These are phyloP conservation scores for Emydoidea blandingii DNA, from an alignment of 2,797 vertebrate genomes.

Conservation along the genomic window DNA sequence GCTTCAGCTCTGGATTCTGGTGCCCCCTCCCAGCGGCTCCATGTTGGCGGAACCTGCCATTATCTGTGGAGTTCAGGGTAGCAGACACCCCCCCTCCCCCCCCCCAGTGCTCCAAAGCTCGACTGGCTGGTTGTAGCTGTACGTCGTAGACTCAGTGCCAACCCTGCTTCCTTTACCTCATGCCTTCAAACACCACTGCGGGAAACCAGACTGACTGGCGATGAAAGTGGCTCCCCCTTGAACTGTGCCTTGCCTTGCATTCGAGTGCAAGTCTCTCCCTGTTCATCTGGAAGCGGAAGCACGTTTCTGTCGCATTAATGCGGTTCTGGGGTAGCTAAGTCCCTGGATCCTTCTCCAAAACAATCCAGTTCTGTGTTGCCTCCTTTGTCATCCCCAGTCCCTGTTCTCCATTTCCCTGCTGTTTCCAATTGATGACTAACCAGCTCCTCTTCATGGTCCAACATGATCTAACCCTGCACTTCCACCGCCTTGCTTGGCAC, in stretches of 20 bases:
- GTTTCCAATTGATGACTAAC: not conserved
- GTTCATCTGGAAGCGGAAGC: not conserved
- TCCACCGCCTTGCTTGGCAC: not conserved
- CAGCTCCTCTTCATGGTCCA: not conserved
- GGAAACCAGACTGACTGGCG: not conserved
- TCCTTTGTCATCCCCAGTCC: slow-evolving; percentile 26
- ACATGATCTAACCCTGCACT: slow-evolving; percentile 6
- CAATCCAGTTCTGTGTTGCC: slow-evolving; percentile 17
- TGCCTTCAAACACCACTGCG: not conserved
- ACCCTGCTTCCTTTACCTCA: not conserved
- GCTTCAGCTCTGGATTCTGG: not conserved
- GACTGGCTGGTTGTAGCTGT: slow-evolving; percentile 51
- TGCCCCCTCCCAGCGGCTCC: not conserved
- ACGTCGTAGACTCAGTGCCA: not conserved
- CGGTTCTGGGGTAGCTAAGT: not conserved
- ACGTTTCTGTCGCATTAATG: not conserved
- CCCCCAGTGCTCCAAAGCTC: slow-evolving; percentile 70
- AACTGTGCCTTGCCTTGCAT: not conserved
- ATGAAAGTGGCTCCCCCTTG: not conserved
- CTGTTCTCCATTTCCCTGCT: not conserved
- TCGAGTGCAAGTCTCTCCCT: not conserved
- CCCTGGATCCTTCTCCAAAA: not conserved
- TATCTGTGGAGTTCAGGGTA: slow-evolving; percentile 9
- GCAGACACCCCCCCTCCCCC: not conserved
- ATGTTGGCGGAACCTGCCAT: not conserved